Base-by-base conservation (phyloP, 2,797 vertebrate genomes). In the Decapterus maruadsi region DNA sequence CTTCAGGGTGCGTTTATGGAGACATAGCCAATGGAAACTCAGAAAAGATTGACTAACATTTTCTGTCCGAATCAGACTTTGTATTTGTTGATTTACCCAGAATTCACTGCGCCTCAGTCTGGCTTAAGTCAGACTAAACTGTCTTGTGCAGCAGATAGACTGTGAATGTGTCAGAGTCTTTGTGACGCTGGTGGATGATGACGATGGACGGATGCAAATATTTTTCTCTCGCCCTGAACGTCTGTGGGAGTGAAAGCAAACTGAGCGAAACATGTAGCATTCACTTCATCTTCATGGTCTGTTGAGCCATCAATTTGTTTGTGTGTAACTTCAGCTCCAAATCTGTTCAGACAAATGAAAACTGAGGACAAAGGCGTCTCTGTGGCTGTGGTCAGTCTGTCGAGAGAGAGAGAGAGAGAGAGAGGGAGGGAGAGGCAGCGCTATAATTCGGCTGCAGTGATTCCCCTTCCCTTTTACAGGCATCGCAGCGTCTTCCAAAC, bases 391-490 rank as follows among this genome's bases (percentile, higher is more conserved):
- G 58, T 17, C 17, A 22, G 8, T 13, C 14, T 67, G 55, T 9
- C n/a, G n/a, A n/a, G n/a, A n/a, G n/a, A 34, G 8, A 36, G 31
- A 19, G 20, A 22, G n/a, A 7, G 14, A 75, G 57, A 34, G 57
- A 26, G 20, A 64, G 36, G 34, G 63, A 48, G 56, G 50, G 17
- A 20, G 48, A 16, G 8, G 31, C 31, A 34, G 31, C 31, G 6
- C 31, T 34, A 3, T 26, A 26, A 34, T 34, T 5, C 31, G 6
- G 31, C 31, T 34, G 4, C 31, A 48, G 57, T 5, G 63, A 64
- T 67, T 84, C 58, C 55, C 72, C n/a, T 81, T 86, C 46, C 83
- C 84, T 84, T 92, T 80, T 89, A 87, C 73, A 84, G 89, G 56
- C 85, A 88, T 81, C 6, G 11, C 17, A 36, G 75, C 76, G 61